Evolutionary conservation across 2,888 invertebrate species (phyloP).

Genomic region (Conops quadrifasciatus): DNA sequence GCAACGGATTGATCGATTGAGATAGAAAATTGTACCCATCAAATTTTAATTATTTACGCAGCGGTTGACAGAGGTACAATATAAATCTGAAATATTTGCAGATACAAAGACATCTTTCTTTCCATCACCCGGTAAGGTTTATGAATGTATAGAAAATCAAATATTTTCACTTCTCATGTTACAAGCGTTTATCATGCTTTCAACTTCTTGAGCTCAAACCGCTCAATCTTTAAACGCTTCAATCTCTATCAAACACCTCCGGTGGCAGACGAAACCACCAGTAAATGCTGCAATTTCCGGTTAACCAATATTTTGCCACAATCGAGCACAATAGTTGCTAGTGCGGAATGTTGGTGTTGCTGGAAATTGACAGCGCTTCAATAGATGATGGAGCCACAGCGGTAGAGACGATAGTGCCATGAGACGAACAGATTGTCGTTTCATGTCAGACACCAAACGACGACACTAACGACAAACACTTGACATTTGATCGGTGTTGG

Average conservation of each 20-base stretch:
- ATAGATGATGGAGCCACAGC: neutral
- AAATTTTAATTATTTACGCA: too few species aligned
- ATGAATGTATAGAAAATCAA: too few species aligned
- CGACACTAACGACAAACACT: slow-evolving; percentile 39
- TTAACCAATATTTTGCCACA: slow-evolving; percentile 46
- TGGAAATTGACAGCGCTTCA: slow-evolving; percentile 10
- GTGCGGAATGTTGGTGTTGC: too few species aligned
- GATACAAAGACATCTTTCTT: too few species aligned
- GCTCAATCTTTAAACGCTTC: slow-evolving; percentile 27
- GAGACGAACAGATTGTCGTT: neutral
- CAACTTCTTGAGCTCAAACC: slow-evolving; percentile 37
- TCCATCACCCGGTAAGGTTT: too few species aligned
- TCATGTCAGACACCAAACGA: slow-evolving; percentile 20
- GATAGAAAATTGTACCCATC: too few species aligned
- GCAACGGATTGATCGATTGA: too few species aligned
- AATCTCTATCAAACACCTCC: slow-evolving; percentile 33
- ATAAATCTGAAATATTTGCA: too few species aligned
- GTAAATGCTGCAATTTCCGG: slow-evolving; percentile 43
- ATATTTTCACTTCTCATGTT: slow-evolving; percentile 28
- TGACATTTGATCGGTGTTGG: slow-evolving; percentile 25
- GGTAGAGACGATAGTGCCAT: neutral
- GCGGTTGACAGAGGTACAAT: too few species aligned
- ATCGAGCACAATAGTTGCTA: slow-evolving; percentile 37
- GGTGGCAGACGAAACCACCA: slow-evolving; percentile 27
- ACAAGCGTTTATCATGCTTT: too few species aligned